A percentile compares a stretch with the other conserved stretches of the same genome.
These are phyloP conservation scores for Clistopyga incitator DNA, from an alignment of 2,888 invertebrate species.

Conservation along the genomic window DNA sequence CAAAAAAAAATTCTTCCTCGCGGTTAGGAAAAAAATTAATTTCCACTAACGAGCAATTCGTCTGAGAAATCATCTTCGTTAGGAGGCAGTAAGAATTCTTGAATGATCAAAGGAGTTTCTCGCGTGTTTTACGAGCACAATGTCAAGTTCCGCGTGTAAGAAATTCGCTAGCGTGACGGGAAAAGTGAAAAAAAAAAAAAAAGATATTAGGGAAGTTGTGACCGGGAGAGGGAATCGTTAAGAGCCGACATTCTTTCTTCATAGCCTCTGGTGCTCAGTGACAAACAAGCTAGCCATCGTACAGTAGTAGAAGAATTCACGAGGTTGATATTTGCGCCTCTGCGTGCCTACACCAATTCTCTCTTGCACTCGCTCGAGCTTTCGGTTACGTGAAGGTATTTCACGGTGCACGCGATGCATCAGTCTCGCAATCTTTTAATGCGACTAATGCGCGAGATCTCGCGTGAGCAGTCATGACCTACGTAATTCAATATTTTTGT, in stretches of 20 bases:
- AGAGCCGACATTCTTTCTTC: constrained; percentile 51
- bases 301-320: constrained; percentile 26
- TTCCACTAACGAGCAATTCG: constrained; percentile 10
- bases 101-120: constrained; percentile 58
- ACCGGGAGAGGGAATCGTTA: constrained; percentile 43
- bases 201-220: constrained; percentile 3
- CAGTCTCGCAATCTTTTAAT: constrained; percentile 23
- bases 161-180: constrained; percentile 54
- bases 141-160: constrained; percentile 55
- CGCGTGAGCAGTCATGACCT: not conserved
- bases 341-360: constrained; percentile 49
- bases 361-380: constrained; percentile 31
- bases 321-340: constrained; percentile 34
- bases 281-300: constrained; percentile 46
- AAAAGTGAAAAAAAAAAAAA: constrained; percentile 39
- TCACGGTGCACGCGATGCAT: constrained; percentile 33
- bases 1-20: not conserved
- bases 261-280: constrained; percentile 17
- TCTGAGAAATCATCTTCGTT: constrained; percentile 1
- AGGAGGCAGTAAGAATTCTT: constrained; percentile 5
- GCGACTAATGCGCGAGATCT: not conserved
- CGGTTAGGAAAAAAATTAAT: too few relatives aligned
- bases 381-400: constrained; percentile 55
- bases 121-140: constrained; percentile 54
- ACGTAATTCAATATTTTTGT: not conserved